A percentile compares a stretch with the other conserved stretches of the same genome.
These are phyloP conservation scores for Prunella himalayana DNA, from an alignment of 2,113 vertebrate genomes.

Conservation along the genomic window DNA sequence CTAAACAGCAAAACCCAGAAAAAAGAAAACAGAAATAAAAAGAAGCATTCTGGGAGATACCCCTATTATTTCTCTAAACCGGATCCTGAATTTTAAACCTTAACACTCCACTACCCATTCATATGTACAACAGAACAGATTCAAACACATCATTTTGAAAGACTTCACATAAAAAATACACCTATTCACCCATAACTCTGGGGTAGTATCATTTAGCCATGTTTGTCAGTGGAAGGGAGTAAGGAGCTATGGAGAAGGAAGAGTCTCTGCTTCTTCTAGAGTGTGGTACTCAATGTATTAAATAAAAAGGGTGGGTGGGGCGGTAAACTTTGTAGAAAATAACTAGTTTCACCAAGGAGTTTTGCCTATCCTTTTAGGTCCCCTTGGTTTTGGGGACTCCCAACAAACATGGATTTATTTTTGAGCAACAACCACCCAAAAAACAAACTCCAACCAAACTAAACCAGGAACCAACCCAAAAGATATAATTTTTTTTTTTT, in stretches of 20 bases:
- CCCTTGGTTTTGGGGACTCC: background rate
- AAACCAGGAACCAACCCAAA: background rate
- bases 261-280: background rate
- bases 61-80: background rate
- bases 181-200: background rate
- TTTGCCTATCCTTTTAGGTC: background rate
- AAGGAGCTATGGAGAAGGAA: background rate
- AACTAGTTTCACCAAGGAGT: background rate
- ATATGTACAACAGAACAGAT: background rate
- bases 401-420: background rate
- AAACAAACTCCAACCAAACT: background rate
- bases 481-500: background rate
- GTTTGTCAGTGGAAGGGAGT: background rate
- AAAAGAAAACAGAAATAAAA: background rate
- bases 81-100: background rate
- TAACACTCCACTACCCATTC: background rate
- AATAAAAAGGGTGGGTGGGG: rapidly evolving
- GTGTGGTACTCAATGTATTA: background rate
- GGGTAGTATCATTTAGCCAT: background rate
- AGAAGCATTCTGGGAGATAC: background rate
- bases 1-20: background rate
- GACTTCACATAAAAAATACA: background rate
- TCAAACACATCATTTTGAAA: background rate
- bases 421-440: background rate
- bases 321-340: background rate